phyloP scores from a whole-genome alignment of 2,888 invertebrate genomes.

The Dryobota labecula region DNA sequence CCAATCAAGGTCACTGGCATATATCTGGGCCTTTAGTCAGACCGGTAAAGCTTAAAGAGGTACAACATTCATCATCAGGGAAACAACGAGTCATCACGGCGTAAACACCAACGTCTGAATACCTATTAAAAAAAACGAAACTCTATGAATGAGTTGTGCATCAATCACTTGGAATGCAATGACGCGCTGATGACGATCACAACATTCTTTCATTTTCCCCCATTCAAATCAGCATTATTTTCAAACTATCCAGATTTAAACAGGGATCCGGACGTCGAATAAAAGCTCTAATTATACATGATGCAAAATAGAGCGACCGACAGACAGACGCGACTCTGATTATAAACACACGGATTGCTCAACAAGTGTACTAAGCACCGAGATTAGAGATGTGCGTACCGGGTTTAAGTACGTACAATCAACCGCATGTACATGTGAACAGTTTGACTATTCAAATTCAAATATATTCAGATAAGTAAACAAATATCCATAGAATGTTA shows the following conservation, averaged over 20 bases:
- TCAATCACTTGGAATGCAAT: slow-evolving; percentile 20
- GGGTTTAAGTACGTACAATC: slow-evolving; percentile 21
- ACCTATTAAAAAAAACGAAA: background rate
- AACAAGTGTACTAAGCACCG: slow-evolving; percentile 50
- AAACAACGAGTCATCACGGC: background rate
- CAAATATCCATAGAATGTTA: no score
- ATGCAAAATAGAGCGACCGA: slow-evolving; percentile 51
- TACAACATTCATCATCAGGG: background rate
- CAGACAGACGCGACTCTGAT: slow-evolving; percentile 51
- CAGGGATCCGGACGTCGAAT: slow-evolving; percentile 25
- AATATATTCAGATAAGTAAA: no score
- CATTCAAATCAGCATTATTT: slow-evolving; percentile 25
- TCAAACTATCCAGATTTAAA: slow-evolving; percentile 7
- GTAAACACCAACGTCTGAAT: background rate
- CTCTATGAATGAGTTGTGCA: slow-evolving; percentile 13
- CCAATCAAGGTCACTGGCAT: no score
- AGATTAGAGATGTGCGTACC: slow-evolving; percentile 39
- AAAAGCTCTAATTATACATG: slow-evolving; percentile 41
- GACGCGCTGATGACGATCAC: slow-evolving; percentile 24
- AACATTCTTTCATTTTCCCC: slow-evolving; percentile 3
- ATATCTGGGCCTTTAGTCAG: no score
- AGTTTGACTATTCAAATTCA: no score
- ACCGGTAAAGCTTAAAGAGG: no score
- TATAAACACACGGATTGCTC: slow-evolving; percentile 60
- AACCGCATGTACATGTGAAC: background rate